phyloP scores from a whole-genome alignment of 2,797 vertebrate species.

The Ibycter americanus region DNA sequence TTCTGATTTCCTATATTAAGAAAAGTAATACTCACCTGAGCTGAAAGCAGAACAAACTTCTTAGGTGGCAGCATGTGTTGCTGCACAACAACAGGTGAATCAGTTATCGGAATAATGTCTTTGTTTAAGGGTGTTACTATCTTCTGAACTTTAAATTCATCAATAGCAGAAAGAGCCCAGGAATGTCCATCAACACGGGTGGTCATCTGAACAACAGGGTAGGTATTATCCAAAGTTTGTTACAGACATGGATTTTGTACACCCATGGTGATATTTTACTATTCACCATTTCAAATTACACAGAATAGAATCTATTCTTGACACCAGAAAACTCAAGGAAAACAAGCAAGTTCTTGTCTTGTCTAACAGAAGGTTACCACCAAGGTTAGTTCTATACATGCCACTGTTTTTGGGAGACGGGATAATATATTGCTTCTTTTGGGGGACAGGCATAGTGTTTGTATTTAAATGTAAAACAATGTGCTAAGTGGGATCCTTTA shows the following conservation, averaged over 20 bases:
- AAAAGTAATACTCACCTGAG: slow-evolving; percentile 81
- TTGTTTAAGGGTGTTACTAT: slow-evolving; percentile 89
- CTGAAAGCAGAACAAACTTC: slow-evolving; percentile 95
- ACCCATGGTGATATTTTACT: neutral
- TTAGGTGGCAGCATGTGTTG: slow-evolving; percentile 91
- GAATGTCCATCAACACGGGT: slow-evolving; percentile 93
- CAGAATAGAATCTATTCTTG: neutral
- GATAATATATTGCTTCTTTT: neutral
- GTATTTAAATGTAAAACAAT: neutral
- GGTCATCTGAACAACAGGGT: slow-evolving; percentile 82
- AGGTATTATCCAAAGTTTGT: neutral
- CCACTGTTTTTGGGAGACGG: neutral
- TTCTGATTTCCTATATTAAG: neutral
- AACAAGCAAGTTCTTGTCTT: neutral
- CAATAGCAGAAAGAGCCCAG: slow-evolving; percentile 92
- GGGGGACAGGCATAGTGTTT: neutral
- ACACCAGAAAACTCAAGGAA: neutral
- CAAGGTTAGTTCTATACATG: neutral
- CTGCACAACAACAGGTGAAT: slow-evolving; percentile 91
- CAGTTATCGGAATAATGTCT: slow-evolving; percentile 89
- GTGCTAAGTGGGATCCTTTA: neutral
- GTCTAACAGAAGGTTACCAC: neutral
- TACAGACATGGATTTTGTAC: neutral
- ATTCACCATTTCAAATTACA: neutral
- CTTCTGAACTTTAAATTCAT: slow-evolving; percentile 83